These are phyloP conservation scores for Mesembrinibis cayennensis DNA, from an alignment of 2,113 vertebrate species.

Conservation along the genomic window DNA sequence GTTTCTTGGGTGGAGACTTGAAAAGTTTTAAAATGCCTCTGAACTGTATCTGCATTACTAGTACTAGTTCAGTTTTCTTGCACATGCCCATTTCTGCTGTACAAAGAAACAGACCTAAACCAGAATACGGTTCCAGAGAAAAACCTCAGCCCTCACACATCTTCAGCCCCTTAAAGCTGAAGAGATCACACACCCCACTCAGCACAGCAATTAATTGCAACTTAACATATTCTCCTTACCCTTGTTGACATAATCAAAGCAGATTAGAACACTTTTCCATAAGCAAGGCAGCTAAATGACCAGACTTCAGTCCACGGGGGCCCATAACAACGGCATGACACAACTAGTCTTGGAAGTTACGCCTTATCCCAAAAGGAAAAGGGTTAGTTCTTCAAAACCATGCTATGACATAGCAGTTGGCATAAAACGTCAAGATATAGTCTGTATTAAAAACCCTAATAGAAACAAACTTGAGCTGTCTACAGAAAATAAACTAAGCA, in stretches of 20 bases:
- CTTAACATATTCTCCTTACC: neutral
- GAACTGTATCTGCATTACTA: neutral
- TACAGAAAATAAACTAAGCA: neutral
- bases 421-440: neutral
- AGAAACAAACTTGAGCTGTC: neutral
- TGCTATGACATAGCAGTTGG: neutral
- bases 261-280: neutral
- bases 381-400: neutral
- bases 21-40: neutral
- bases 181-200: neutral
- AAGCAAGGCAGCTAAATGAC: neutral
- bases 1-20: slow-evolving; percentile 20
- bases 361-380: neutral
- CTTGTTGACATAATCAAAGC: neutral
- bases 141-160: neutral
- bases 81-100: neutral
- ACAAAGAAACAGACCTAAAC: neutral
- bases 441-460: neutral
- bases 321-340: neutral
- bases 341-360: neutral
- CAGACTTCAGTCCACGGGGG: neutral
- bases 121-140: neutral
- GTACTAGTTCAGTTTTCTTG: neutral
- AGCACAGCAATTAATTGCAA: neutral
- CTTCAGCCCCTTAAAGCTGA: neutral